phyloP scores from a whole-genome alignment of 2,888 invertebrate species.

The Coelopa pilipes region DNA sequence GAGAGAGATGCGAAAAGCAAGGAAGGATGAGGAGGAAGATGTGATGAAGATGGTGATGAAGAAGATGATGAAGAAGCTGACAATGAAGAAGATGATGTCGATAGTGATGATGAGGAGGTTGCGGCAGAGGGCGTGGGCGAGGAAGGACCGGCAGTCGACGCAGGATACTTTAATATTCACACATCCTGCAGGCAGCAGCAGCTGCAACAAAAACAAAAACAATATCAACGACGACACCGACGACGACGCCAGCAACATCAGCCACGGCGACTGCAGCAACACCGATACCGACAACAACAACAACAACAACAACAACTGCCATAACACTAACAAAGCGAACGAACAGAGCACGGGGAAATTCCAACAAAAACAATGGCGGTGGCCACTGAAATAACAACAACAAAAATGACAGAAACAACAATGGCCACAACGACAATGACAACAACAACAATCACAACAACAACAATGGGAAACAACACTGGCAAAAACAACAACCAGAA shows the following conservation, averaged over 20 bases:
- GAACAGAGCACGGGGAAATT: too few relatives aligned
- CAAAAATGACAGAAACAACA: not conserved
- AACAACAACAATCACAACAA: slow-evolving; percentile 10
- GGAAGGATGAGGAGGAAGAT: too few relatives aligned
- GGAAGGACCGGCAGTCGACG: not conserved
- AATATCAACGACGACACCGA: not conserved
- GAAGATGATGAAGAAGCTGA: not conserved
- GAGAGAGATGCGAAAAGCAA: too few relatives aligned
- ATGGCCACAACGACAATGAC: slow-evolving; percentile 3
- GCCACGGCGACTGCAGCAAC: not conserved
- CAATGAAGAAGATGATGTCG: too few relatives aligned
- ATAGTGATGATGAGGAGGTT: too few relatives aligned
- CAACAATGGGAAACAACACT: slow-evolving; percentile 14
- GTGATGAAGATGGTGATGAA: too few relatives aligned
- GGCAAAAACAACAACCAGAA: not conserved
- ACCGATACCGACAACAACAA: not conserved
- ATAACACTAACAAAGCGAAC: too few relatives aligned
- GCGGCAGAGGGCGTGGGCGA: too few relatives aligned
- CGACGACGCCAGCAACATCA: not conserved
- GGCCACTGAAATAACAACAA: too few relatives aligned
- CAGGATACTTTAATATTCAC: slow-evolving; percentile 50
- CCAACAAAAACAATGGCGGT: too few relatives aligned
- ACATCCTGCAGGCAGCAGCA: slow-evolving; percentile 44
- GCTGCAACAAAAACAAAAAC: not conserved
- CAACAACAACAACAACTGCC: too few relatives aligned